Percentiles rank a stretch among this genome's conserved stretches.
Evolutionary conservation across 2,113 vertebrate genomes (phyloP).

Genomic region (Cacatua alba): DNA sequence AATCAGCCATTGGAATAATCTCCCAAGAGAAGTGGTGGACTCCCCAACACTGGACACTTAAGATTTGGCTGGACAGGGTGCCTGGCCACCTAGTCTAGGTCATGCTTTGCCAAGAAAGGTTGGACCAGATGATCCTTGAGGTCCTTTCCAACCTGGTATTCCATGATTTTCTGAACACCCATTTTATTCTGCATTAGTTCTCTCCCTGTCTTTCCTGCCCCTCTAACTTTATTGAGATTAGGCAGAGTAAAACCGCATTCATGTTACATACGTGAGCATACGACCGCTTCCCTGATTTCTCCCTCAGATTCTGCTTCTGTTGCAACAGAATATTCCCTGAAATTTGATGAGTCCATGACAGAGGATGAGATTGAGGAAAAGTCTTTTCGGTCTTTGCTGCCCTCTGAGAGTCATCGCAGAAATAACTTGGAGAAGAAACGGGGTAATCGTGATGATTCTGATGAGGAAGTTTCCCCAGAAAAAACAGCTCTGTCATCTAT

Average conservation of each 20-base stretch:
- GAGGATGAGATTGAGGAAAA: conserved; percentile 95
- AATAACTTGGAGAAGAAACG: conserved; percentile 88
- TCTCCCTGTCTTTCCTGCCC: not conserved
- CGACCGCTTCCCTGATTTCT: not conserved
- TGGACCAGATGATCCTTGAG: not conserved
- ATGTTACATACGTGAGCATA: not conserved
- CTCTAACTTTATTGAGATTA: not conserved
- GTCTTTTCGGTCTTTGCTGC: conserved; percentile 92
- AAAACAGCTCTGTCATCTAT: conserved; percentile 67
- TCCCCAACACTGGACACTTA: not conserved
- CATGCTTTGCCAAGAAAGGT: not conserved
- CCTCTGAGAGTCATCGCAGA: conserved; percentile 93
- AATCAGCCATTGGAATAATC: not conserved
- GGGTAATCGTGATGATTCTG: conserved; percentile 84
- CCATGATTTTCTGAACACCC: not conserved
- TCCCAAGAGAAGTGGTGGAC: not conserved
- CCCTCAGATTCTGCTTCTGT: conserved; percentile 83
- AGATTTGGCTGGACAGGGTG: not conserved
- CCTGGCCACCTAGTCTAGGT: not conserved
- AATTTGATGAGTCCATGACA: conserved; percentile 94
- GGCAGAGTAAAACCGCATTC: not conserved
- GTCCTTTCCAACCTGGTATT: not conserved
- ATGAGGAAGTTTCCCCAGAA: conserved; percentile 84
- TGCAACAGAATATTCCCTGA: conserved; percentile 90
- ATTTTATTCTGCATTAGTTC: not conserved